Base-by-base conservation (phyloP, 2,113 vertebrate species). In the Bubalus kerabau region DNA sequence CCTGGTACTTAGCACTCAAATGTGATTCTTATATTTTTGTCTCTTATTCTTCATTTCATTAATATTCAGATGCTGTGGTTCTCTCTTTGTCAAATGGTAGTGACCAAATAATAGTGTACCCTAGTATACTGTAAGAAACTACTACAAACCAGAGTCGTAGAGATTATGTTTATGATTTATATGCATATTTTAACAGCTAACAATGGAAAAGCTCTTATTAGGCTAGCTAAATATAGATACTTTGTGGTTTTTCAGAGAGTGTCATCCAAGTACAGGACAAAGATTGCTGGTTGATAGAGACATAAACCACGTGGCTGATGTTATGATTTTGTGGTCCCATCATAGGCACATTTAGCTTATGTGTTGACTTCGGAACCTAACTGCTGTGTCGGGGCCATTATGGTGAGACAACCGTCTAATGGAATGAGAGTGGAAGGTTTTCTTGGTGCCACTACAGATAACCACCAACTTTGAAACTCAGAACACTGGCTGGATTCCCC, bases 11-110 rank as follows among this genome's bases (percentile, higher is more conserved):
- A 88, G 9, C 7, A 62, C 23, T 93, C 48, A 88, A 30, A 48
- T 84, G 83, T 57, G 23, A 80, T 32, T 50, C 14, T 95, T 90
- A 60, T 28, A 91, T 93, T 80, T 94, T 95, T 96, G 16, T 97
- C 8, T 74, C 85, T 76, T 95, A 5, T 82, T 36, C 59, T 85
- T 95, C 21, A 50, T 89, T 2, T 89, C 7, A 62, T 92, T 88
- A 93, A 81, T 80, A 86, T 71, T 32, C 24, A 81, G 19, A 78
- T 82, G 40, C 23, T 74, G 13, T 91, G 30, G 1, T 62, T 97
- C 56, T 85, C 23, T 91, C 23, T 96, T 84, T 80, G 24, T 85
- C 52, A 48, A 71, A 11, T 95, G 5, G 67, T 28, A 76, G 56
- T 90, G 15, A 94, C 32, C 30, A 93, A 86, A 62, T 74, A 89